Evolutionary conservation across 37 sponge, comb jelly and placozoan species (phyloP), one percentile per base, ranked within the genome.

Genomic region (Spongilla lacustris): DNA sequence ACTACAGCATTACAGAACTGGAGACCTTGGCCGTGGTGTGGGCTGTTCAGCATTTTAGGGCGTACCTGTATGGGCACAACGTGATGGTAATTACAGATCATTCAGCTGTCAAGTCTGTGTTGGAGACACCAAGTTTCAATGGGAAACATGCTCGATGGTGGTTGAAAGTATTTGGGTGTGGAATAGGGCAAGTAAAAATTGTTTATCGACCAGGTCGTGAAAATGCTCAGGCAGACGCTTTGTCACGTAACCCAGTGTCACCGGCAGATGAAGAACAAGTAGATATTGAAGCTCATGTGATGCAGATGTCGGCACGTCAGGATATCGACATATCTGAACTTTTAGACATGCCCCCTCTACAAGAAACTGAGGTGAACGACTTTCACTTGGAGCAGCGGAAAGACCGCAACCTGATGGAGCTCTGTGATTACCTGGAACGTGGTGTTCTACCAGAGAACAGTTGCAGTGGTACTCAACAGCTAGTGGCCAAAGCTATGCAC

Each of bases 11-110:
- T 13, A 84, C 92, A 28, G 92, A 92, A 66, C 81, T 92, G 41
- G 92, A 92, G 77, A 87, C 92, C 13, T 73, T 92, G 77, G 92
- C 88, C 28, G 88, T 92, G 29, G 89, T 92, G 21, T 88, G 89
- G 89, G 89, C 86, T 5, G 32, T 88, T 8, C 76, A 27, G 24
- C 86, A 85, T n/a, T 92, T 81, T 33, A 86, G 36, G 22, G 76
- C 81, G 4, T 88, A 88, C 76, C 81, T 88, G 72, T 87, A 87
- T 84, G 88, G 84, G 11, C 66, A 79, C 41, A 37, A 80, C 0
- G 92, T 92, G 36, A 83, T 46, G 0, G 81, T 92, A n/a, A 74
- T 36, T 28, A 92, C 85, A 8, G 88, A 92, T 41, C 92, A 91
- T 58, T 91, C 92, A 4, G 92, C 92, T 14, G 79, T 91, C n/a